Evolutionary conservation across 2,888 invertebrate genomes (phyloP).

Genomic region (Merodon equestris): DNA sequence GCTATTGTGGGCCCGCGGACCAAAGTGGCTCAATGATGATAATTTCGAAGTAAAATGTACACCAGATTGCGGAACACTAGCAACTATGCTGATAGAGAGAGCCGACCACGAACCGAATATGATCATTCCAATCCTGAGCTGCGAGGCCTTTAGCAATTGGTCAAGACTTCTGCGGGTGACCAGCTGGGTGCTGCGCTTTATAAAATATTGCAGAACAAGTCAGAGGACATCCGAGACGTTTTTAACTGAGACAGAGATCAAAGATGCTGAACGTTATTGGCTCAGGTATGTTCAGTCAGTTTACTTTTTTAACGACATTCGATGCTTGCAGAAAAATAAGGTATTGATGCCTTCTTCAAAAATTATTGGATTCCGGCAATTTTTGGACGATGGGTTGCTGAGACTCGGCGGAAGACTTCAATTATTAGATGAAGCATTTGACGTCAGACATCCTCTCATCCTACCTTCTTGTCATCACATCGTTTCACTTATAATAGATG

Average conservation of each 20-base stretch:
- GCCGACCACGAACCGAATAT: neutral
- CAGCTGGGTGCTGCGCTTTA: too few species aligned
- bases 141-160: conserved; percentile 4
- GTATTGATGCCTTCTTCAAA: conserved; percentile 1
- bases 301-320: neutral
- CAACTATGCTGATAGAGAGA: conserved; percentile 5
- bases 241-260: neutral
- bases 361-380: neutral
- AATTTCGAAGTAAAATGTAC: neutral
- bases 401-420: too few species aligned
- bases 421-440: neutral
- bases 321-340: neutral
- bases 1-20: conserved; percentile 12
- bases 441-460: neutral
- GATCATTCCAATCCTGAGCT: neutral
- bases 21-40: conserved; percentile 20
- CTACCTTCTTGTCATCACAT: neutral
- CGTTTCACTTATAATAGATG: neutral
- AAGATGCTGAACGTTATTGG: conserved; percentile 14
- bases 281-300: conserved; percentile 11
- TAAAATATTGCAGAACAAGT: too few species aligned
- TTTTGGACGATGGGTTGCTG: neutral
- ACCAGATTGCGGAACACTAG: neutral
- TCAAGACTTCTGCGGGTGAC: conserved; percentile 1
- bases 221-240: neutral